Base-by-base conservation (phyloP, 2,113 vertebrate genomes). In the Myrmecophaga tridactyla region DNA sequence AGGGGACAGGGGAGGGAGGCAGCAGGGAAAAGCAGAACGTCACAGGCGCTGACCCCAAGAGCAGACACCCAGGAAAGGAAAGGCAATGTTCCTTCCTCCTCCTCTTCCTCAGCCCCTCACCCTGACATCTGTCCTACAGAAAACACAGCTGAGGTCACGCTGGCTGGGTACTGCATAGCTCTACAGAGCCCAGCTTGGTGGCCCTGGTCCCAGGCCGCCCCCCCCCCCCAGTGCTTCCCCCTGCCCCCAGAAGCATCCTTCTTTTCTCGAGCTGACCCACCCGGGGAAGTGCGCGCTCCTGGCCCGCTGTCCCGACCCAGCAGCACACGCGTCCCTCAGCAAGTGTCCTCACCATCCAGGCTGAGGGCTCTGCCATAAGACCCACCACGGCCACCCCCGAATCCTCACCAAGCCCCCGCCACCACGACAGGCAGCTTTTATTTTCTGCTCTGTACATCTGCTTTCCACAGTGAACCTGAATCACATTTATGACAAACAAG, bases 11-110 rank as follows among this genome's bases (percentile, higher is more conserved):
- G 81, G 77, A 82, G 84, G 90, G 78, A 82, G 63, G 65, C 82
- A 41, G 58, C 34, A 51, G 65, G 84, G 77, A 72, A 73, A 92
- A 67, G 60, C 80, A 87, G 86, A 63, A 92, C 58, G 36, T 34
- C 25, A 29, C 23, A 60, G 60, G 76, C 20, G 6, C 2, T 86
- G 46, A 78, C 87, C 87, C 78, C 0, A 1, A 93, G 4, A 65
- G 58, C 60, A 83, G 83, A 39, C 76, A 51, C 86, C 86, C 93
- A 41, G 13, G 90, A 92, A 89, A 84, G 88, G 62, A 56, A 18
- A 72, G 91, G 88, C 84, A 86, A 89, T 14, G 34, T 7, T 77
- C 53, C 21, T 92, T 65, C 93, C 56, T 51, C 87, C 46, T 48
- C 39, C 27, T 60, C 90, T 46, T 15, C 56, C 27, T 62, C 89